Evolutionary conservation across 1,140 invertebrate species (phyloP).

Genomic region (Venustaconcha ellipsiformis): DNA sequence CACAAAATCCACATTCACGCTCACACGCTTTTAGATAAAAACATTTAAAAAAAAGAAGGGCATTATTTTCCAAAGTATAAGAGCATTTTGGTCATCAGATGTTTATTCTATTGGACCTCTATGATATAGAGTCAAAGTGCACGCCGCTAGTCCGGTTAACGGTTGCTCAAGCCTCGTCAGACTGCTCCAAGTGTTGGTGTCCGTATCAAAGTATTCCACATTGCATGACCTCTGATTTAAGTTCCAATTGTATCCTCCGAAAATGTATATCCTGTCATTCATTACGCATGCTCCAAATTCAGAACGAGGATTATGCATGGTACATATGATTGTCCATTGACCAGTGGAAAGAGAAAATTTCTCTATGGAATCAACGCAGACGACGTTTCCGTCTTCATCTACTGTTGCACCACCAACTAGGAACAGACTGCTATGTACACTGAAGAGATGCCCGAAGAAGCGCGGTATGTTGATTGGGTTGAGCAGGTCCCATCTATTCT

Average conservation of each 20-base stretch:
- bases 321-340: conserved; percentile 70
- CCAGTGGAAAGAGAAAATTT: conserved; percentile 69
- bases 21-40: too few relatives aligned
- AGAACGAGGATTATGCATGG: conserved; percentile 68
- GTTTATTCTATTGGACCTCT: too few relatives aligned
- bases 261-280: conserved; percentile 38
- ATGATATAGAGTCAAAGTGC: conserved; percentile 20
- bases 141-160: conserved; percentile 19
- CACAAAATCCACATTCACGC: too few relatives aligned
- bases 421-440: conserved; percentile 27
- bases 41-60: too few relatives aligned
- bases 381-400: conserved; percentile 28
- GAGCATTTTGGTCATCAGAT: too few relatives aligned
- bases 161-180: conserved; percentile 7
- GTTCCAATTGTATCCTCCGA: conserved; percentile 53
- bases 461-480: conserved; percentile 37
- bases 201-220: conserved; percentile 39
- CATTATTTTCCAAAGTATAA: too few relatives aligned
- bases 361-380: conserved; percentile 43
- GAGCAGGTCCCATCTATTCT: conserved; percentile 44
- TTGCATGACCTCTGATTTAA: conserved; percentile 24
- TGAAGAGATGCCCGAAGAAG: conserved; percentile 39
- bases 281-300: conserved; percentile 40
- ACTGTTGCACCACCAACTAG: conserved; percentile 49
- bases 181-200: conserved; percentile 35